phyloP scores from a whole-genome alignment of 2,113 vertebrate genomes.

The Pomatorhinus ruficollis region DNA sequence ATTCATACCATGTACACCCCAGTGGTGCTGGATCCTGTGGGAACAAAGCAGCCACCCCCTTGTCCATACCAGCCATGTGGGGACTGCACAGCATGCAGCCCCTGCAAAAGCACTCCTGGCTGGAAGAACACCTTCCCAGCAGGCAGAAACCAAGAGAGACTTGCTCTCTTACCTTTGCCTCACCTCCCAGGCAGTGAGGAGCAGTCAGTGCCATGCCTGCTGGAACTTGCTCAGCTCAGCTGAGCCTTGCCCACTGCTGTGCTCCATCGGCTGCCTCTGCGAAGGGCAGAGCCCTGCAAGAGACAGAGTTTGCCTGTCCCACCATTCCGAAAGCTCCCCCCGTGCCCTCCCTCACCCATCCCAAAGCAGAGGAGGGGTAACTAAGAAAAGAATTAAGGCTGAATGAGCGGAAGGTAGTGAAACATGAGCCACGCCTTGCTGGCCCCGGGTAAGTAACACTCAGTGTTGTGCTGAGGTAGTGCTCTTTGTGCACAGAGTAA shows the following conservation, averaged over 20 bases:
- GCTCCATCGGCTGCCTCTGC: neutral
- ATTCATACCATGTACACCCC: accelerated
- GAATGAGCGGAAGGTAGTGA: neutral
- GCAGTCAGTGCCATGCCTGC: neutral
- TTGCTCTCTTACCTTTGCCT: neutral
- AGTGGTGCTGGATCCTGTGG: neutral
- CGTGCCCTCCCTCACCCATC: neutral
- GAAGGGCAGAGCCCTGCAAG: neutral
- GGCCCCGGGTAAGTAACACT: neutral
- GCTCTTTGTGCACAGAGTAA: neutral
- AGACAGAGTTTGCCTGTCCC: neutral
- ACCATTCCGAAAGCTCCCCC: neutral
- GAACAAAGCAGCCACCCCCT: neutral
- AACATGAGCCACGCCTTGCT: neutral
- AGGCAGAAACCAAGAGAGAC: neutral
- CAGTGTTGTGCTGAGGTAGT: conserved; percentile 37
- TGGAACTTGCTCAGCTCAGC: neutral
- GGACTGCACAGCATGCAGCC: accelerated
- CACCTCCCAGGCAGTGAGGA: neutral
- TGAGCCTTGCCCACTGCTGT: neutral
- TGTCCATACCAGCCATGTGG: accelerated
- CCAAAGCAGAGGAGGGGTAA: neutral
- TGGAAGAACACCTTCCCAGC: neutral
- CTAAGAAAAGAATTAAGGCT: neutral
- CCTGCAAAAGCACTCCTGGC: neutral